Base-by-base conservation (phyloP, 2,113 vertebrate genomes). In the Xiphophorus maculatus region DNA sequence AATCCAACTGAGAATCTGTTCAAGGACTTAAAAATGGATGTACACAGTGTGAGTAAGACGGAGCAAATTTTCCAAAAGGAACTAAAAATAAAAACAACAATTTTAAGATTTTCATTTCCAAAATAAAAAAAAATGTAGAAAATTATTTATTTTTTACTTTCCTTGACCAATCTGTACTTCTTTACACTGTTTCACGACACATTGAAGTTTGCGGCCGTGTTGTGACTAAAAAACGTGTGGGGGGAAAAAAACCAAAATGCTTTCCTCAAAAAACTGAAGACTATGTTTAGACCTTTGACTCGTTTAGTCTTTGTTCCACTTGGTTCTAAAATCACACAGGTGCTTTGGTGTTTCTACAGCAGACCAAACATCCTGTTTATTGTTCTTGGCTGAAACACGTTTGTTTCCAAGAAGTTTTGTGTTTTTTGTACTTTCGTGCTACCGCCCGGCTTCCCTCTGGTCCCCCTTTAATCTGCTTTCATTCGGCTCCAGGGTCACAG, bases 351-450 rank as follows among this genome's bases (percentile, higher is more conserved):
- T 65, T 75, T 62, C 4, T 48, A 5, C 44, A 48, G 44, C 44
- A 48, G 42, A 69, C 71, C 22, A n/a, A 11, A 84, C 69, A 82
- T 88, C 85, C 87, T 86, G 83, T 87, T 81, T 74, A 87, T 86
- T 84, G 75, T 89, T 76, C 6, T 40, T 10, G 25, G 33, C 85
- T 48, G 14, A 48, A 48, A 19, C 15, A 48, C 17, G 44, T 48
- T 48, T 48, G 17, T 48, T 48, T 48, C 44, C 5, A 48, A 48
- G 15, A 48, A 0, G 40, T 48, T 48, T 48, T 19, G 17, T 17
- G 35, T 48, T 48, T 48, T 48, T 48, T 48, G 44, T 48, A 48
- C 44, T 48, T 48, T 48, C 5, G 17, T 10, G 44, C 17, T 19
- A 48, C 44, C 44, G 44, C 44, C 44, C 17, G 4, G 44, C 44